Evolutionary conservation across 2,888 invertebrate species (phyloP).

Genomic region (Drosophila hamatofila): DNA sequence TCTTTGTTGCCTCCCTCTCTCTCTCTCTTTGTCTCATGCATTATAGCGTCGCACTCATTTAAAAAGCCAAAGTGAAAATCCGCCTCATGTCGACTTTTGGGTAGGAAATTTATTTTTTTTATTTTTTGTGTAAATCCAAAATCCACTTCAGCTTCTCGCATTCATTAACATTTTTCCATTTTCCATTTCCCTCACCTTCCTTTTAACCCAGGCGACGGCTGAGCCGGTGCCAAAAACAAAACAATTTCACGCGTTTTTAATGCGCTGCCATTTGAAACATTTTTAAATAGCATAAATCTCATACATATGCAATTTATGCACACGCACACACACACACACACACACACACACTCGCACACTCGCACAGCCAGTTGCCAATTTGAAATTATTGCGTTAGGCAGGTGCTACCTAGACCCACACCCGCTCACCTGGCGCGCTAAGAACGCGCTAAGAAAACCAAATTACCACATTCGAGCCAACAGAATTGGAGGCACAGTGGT

Average conservation of each 20-base stretch:
- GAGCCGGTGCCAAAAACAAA: conserved; percentile 50
- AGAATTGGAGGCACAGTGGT: conserved; percentile 45
- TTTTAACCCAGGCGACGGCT: conserved; percentile 5
- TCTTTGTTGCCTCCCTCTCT: not conserved
- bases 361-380: conserved; percentile 66
- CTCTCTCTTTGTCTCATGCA: conserved; percentile 27
- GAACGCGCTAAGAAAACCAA: conserved; percentile 58
- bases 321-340: conserved; percentile 36
- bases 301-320: conserved; percentile 78
- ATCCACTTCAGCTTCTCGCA: conserved; percentile 67
- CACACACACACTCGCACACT: conserved; percentile 26
- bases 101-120: conserved; percentile 15
- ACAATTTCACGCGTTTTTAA: conserved; percentile 78
- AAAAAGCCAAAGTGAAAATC: conserved; percentile 78
- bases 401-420: conserved; percentile 45
- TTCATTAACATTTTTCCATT: conserved; percentile 80
- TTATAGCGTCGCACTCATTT: conserved; percentile 66
- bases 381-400: conserved; percentile 76
- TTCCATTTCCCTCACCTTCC: conserved; percentile 1
- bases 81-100: conserved; percentile 52
- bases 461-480: conserved; percentile 68
- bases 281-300: conserved; percentile 79
- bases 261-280: conserved; percentile 68
- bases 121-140: conserved; percentile 38
- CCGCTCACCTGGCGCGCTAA: conserved; percentile 6